These are phyloP conservation scores for Apomyelois bistriatella DNA, from an alignment of 2,888 invertebrate genomes.

Conservation along the genomic window DNA sequence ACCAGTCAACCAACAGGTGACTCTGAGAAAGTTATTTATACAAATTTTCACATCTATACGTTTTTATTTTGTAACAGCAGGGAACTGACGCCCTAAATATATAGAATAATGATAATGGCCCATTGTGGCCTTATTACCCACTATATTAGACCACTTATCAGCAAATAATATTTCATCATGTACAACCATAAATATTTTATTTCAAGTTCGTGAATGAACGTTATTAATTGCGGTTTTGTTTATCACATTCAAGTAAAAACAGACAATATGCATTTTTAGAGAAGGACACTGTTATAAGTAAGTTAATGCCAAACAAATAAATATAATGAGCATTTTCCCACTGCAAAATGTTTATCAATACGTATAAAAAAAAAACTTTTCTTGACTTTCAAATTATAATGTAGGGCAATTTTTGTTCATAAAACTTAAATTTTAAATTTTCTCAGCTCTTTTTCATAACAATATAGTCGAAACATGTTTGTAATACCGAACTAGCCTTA, in stretches of 20 bases:
- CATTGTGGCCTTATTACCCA: conserved; percentile 49
- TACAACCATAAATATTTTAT: conserved; percentile 25
- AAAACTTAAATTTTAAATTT: too few relatives aligned
- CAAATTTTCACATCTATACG: background rate
- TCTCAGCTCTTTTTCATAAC: too few relatives aligned
- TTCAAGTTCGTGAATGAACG: conserved; percentile 17
- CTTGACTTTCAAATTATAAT: too few relatives aligned
- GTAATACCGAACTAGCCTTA: too few relatives aligned
- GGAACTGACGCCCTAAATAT: conserved; percentile 37
- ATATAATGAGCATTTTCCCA: too few relatives aligned
- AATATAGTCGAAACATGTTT: too few relatives aligned
- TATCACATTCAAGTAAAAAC: too few relatives aligned
- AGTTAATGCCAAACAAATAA: background rate
- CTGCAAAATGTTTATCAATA: too few relatives aligned
- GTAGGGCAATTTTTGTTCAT: too few relatives aligned
- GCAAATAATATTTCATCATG: conserved; percentile 30
- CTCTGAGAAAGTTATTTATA: too few relatives aligned
- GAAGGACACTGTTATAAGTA: background rate
- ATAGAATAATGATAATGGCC: conserved; percentile 55
- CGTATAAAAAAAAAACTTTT: too few relatives aligned
- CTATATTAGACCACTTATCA: conserved; percentile 49
- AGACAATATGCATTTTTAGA: background rate
- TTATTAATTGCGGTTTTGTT: conserved; percentile 21
- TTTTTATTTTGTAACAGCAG: conserved; percentile 15
- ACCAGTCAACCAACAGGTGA: too few relatives aligned